These are phyloP conservation scores for Bufotes viridis DNA, from an alignment of 2,797 vertebrate genomes.

Conservation along the genomic window DNA sequence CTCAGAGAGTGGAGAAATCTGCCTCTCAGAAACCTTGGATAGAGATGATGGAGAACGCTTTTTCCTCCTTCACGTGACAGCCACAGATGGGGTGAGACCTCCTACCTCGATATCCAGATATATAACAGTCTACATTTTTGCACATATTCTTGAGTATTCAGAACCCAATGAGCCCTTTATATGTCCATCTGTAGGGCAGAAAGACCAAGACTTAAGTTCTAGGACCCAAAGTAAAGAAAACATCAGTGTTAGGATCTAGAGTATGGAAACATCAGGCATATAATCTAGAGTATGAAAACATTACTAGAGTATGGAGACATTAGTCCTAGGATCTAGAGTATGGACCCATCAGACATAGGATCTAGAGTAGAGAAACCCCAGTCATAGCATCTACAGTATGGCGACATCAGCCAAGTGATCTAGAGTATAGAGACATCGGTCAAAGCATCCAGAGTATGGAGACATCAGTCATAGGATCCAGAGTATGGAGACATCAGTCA, in stretches of 20 bases:
- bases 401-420: background rate
- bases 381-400: background rate
- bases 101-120: background rate
- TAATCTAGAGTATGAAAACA: too few species aligned
- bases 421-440: background rate
- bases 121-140: background rate
- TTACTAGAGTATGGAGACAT: too few species aligned
- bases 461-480: too few species aligned
- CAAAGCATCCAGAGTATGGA: background rate
- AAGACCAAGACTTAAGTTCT: background rate
- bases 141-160: background rate
- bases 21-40: slow-evolving; percentile 85
- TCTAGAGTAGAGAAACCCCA: background rate
- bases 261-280: background rate
- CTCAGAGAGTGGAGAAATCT: slow-evolving; percentile 88
- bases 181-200: background rate
- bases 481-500: too few species aligned
- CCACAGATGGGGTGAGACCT: slow-evolving; percentile 91
- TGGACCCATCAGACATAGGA: background rate
- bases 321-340: background rate
- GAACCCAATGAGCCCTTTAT: background rate
- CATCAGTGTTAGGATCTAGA: background rate
- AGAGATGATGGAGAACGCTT: slow-evolving; percentile 85
- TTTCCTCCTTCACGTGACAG: slow-evolving; percentile 91
- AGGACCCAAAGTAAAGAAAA: background rate